Evolutionary conservation across 1,140 invertebrate genomes (phyloP), one percentile per base, ranked within the genome.

Genomic region (Metopolophium dirhodum): DNA sequence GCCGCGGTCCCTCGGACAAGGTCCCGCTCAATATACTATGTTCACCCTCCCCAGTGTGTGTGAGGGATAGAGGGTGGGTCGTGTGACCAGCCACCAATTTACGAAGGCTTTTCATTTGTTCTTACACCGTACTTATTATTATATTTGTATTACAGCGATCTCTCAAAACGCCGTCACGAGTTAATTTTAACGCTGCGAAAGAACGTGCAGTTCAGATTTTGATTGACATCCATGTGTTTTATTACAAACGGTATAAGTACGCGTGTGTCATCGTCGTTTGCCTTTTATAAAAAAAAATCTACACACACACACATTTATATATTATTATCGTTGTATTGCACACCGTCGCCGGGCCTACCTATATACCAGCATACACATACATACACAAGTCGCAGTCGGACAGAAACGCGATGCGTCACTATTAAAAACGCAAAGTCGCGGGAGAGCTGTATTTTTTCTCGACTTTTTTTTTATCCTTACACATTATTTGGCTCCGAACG

Each of bases 151-250:
- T n/a, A 35, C 18, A 77, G 61, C 0, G 4, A n/a, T n/a, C 14
- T 6, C 61, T 85, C 9, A 41, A 35, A n/a, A 20, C 49, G 7
- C 45, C 49, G 18, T 23, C 20, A 8, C 20, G 4, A 77, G 90
- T 92, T 92, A 83, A 92, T 83, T 83, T 85, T 92, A 92, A 54
- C 22, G 22, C 22, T 77, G 1, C 61, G 35, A 51, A 77, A 35
- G 91, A 83, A 83, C 22, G 51, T 26, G 18, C 1, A 51, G 11
- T 68, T 68, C 20, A 8, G 41, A 45, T 41, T 91, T 77, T 91
- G 90, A 91, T 91, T 91, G 90, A 91, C 90, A 22, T 91, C 90
- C 90, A 49, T 83, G 90, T 91, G 90, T 91, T 91, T 91, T 82
- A 82, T 91, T 91, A 91, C 90, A 91, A 82, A 77, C 47, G 26